Base-by-base conservation (phyloP, 2,797 vertebrate genomes). In the Dicrostonyx torquatus region DNA sequence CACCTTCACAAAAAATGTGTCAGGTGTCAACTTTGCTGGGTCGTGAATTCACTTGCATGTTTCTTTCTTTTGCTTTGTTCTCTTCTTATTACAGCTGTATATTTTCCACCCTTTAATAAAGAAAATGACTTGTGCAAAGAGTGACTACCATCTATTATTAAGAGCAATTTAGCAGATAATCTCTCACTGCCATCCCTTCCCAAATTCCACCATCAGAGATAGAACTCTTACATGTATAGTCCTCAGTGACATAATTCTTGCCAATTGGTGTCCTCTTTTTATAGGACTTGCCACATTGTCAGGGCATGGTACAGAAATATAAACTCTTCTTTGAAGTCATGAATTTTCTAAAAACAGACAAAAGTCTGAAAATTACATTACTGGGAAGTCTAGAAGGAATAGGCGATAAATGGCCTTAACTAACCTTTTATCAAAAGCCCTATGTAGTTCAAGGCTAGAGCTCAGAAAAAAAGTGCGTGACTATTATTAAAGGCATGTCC, bases 291-390 rank as follows among this genome's bases (percentile, higher is more conserved):
- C 31, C 75, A 43, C n/a, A 72, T 48, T 93, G 50, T 85, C 50
- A 79, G n/a, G 76, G 87, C 50, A 82, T 60, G 70, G 37, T 82
- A 94, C 40, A 75, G 94, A 90, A 72, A 70, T 1, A 9, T 82
- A 86, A 93, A n/a, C 26, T 94, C 26, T 85, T 96, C 75, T 92
- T 94, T 85, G 73, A 77, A 43, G 60, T 78, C 43, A n/a, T 75
- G 20, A 48, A 90, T 78, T 95, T 96, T 94, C 89, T 76, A 83
- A 93, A 94, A 95, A 93, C 68, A 76, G 50, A 91, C 62, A 86
- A 78, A 20, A 66, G 34, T 83, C 20, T 50, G 43, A 85, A 97
- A 89, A 93, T 70, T 90, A 82, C 26, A 48, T 95, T 94, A 80
- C 72, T 58, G 91, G 48, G n/a, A 77, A 88, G 24, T 78, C 48